Percentiles rank a stretch among this genome's conserved stretches.
phyloP scores from a whole-genome alignment of 92 coral and sea anemone genomes.

The Epizoanthus ramosus region DNA sequence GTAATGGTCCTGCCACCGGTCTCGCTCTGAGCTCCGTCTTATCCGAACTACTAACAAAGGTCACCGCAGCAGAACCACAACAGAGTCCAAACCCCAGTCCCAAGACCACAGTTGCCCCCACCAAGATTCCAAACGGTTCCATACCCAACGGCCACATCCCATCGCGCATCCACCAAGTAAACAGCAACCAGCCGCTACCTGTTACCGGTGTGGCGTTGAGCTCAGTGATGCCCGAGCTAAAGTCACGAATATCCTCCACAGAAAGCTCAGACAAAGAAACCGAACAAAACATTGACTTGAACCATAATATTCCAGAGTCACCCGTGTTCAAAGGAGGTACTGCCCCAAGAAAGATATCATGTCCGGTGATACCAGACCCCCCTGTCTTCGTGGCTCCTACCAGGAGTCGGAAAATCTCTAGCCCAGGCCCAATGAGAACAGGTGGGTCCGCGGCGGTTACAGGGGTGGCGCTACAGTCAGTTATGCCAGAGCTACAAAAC shows the following conservation, averaged over 20 bases:
- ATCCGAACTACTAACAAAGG: slow-evolving; percentile 28
- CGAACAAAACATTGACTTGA: not conserved
- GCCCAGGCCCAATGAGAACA: not conserved
- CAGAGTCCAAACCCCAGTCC: not conserved
- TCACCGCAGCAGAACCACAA: not conserved
- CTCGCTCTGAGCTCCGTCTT: not conserved
- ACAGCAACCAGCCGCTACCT: not conserved
- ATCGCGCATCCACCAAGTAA: not conserved
- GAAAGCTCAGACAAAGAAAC: not conserved
- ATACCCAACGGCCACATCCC: slow-evolving; percentile 4
- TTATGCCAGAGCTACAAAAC: slow-evolving; percentile 40
- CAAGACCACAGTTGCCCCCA: not conserved
- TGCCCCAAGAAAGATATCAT: not conserved
- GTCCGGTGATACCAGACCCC: not conserved
- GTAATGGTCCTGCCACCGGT: not conserved
- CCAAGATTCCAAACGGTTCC: not conserved
- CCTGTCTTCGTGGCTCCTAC: not conserved
- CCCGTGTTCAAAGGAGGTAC: slow-evolving; percentile 11
- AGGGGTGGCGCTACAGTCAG: slow-evolving; percentile 15
- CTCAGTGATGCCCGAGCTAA: not conserved
- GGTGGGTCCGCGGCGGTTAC: slow-evolving; percentile 34
- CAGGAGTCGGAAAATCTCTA: not conserved
- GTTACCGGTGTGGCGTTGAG: not conserved
- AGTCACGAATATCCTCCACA: not conserved
- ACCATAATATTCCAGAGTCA: slow-evolving; percentile 13